Evolutionary conservation across 2,888 invertebrate genomes (phyloP), one percentile per base, ranked within the genome.

Genomic region (Imbricaverruca yamaguchii): DNA sequence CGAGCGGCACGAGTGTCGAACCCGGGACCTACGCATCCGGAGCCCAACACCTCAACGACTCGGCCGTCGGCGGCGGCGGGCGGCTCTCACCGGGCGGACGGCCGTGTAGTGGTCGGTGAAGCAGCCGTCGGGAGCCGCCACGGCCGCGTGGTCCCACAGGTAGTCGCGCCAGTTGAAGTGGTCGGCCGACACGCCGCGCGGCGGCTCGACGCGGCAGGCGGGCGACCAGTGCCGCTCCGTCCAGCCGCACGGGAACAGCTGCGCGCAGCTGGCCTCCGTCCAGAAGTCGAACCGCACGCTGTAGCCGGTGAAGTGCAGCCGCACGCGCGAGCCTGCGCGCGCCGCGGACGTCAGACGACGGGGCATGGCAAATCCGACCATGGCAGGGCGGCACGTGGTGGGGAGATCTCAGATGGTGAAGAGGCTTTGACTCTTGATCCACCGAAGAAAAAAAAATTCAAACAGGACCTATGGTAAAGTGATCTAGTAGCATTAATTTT

Each of bases 201-300:
- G 97, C 8, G 95, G 93, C 85, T 93, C 92, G 82, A 98, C 87
- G 56, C 90, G 87, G 81, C 94, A 93, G 1, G 53, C 55, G 21
- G 21, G 4, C 55, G 74, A 8, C 53, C 91, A 91, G 85, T 94
- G 94, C 87, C 93, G 93, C 86, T 94, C 93, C 86, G 96, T 95
- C 94, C 96, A 98, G n/a, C 96, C 95, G 59, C 93, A 91, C 12
- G 96, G 96, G 87, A 97, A 97, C 82, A 98, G 93, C 86, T 96
- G 94, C 86, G 91, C 90, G n/a, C 94, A 94, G 87, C 97, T 95
- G 0, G 94, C 94, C 87, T 97, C 96, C 65, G 93, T 91, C 97
- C 97, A 98, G 87, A 94, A 97, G 87, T 97, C 96, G 86, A 94
- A 94, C 86, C 92, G 91, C 82, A 93, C 93, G 0, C 93, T 91